These are phyloP conservation scores for Pectinophora gossypiella DNA, from an alignment of 1,140 invertebrate species.

Conservation along the genomic window DNA sequence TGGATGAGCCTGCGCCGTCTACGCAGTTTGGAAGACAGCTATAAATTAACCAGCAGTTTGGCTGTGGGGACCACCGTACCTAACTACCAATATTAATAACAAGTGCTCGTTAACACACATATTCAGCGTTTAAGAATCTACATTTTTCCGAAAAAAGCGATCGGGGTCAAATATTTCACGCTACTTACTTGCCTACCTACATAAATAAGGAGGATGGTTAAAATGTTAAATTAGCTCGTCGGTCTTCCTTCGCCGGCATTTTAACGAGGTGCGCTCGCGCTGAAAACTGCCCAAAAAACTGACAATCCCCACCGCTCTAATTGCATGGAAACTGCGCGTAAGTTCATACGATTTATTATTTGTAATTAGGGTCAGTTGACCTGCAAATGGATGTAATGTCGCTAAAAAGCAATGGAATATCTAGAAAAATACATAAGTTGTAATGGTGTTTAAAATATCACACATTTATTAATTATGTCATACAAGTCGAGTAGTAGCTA, in stretches of 20 bases:
- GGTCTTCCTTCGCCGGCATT: slow-evolving; percentile 56
- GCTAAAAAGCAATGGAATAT: no score
- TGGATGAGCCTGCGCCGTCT: no score
- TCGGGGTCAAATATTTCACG: slow-evolving; percentile 48
- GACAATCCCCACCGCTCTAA: slow-evolving; percentile 41
- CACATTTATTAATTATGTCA: no score
- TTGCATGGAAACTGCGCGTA: slow-evolving; percentile 38
- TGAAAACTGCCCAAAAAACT: slow-evolving; percentile 39
- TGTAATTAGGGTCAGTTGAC: neutral
- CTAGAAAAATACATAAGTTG: no score
- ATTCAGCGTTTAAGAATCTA: slow-evolving; percentile 35
- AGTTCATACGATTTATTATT: neutral
- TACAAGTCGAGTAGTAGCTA: no score
- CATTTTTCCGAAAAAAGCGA: slow-evolving; percentile 51
- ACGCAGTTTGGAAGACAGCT: no score
- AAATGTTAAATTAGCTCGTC: slow-evolving; percentile 58
- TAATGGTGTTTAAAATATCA: no score
- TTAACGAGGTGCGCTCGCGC: slow-evolving; percentile 54
- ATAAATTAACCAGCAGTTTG: no score
- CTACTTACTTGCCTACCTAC: slow-evolving; percentile 28
- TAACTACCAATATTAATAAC: neutral
- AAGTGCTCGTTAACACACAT: slow-evolving; percentile 35
- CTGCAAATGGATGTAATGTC: no score
- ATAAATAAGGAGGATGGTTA: slow-evolving; percentile 51
- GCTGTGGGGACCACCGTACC: no score